phyloP scores from a whole-genome alignment of 1,140 invertebrate genomes.

The Nasonia vitripennis region DNA sequence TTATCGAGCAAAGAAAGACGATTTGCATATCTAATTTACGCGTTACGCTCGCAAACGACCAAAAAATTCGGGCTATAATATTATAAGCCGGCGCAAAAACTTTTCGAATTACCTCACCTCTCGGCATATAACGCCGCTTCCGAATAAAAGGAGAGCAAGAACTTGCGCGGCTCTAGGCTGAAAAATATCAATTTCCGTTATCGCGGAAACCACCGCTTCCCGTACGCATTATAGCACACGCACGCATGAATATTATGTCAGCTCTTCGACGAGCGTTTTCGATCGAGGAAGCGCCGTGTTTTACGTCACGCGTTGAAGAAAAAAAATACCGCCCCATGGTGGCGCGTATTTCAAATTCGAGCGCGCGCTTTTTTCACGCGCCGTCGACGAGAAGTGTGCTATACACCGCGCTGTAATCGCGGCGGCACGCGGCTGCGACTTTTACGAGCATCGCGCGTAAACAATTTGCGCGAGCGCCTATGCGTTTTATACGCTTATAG shows the following conservation, averaged over 20 bases:
- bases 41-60: not conserved
- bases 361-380: not conserved
- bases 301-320: not conserved
- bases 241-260: not conserved
- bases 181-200: not conserved
- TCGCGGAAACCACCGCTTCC: not conserved
- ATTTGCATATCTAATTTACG: constrained; percentile 20
- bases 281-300: not conserved
- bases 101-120: not conserved
- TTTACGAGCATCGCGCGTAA: constrained; percentile 1
- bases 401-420: not conserved
- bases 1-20: constrained; percentile 8
- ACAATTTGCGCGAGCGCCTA: not conserved
- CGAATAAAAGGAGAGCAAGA: not conserved
- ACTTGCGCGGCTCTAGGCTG: not conserved
- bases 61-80: not conserved
- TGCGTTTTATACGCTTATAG: not conserved
- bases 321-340: not conserved
- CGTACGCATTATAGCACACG: not conserved
- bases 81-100: not conserved
- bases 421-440: not conserved
- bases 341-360: not conserved
- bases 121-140: not conserved
- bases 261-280: not conserved
- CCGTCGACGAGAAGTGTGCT: not conserved